Percentiles rank a stretch among this genome's conserved stretches.
Conservation (phyloP, 2,113 vertebrate genomes). For the Phoenicopterus ruber region DNA sequence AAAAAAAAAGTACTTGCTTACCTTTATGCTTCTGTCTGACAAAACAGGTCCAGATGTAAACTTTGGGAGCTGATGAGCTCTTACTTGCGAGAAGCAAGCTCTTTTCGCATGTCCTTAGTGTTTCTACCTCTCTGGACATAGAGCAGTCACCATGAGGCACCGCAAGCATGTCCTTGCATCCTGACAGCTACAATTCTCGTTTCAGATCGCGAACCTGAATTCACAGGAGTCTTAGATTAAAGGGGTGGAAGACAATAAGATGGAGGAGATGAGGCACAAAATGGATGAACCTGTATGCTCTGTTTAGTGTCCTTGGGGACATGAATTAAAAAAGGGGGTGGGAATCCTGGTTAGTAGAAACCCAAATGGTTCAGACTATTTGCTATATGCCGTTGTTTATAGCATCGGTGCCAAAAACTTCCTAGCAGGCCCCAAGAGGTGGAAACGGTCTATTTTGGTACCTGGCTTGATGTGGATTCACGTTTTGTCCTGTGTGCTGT, state of each 20-base stretch:
- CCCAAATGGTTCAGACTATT: not conserved
- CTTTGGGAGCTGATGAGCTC: not conserved
- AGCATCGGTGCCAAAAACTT: not conserved
- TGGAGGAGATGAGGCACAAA: not conserved
- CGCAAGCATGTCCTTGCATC: accelerated
- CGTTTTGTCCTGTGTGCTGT: not conserved
- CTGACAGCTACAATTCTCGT: not conserved
- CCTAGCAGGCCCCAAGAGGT: not conserved
- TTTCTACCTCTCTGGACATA: not conserved
- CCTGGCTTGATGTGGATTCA: not conserved
- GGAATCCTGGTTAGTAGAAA: not conserved
- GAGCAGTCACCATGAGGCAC: accelerated
- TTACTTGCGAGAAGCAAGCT: not conserved
- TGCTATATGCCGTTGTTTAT: not conserved
- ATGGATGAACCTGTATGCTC: not conserved
- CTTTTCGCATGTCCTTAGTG: not conserved
- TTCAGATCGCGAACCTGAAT: not conserved
- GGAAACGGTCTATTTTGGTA: not conserved
- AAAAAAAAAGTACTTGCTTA: not conserved
- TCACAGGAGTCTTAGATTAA: not conserved
- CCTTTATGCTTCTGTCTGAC: not conserved
- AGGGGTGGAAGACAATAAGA: not conserved
- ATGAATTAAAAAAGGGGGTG: not conserved
- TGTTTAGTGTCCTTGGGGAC: not conserved
- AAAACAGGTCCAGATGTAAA: not conserved